A percentile compares a stretch with the other conserved stretches of the same genome.
Evolutionary conservation across 2,797 vertebrate species (phyloP).

Genomic region (Anas acuta): DNA sequence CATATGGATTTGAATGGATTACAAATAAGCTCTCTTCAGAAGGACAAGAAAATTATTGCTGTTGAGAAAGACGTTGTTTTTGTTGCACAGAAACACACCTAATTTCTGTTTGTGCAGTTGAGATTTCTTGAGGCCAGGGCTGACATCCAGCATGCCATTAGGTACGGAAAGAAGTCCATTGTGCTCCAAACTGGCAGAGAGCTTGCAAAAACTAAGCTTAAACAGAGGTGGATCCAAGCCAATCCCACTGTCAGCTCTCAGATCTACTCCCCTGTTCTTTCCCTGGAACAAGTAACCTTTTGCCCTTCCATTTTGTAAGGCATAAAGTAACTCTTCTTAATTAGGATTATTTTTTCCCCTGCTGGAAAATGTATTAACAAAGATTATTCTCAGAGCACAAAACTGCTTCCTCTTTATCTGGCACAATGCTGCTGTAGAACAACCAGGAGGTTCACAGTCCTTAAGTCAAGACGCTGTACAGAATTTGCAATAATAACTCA

Average conservation of each 20-base stretch:
- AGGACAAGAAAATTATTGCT: background rate
- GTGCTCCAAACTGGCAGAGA: conserved; percentile 67
- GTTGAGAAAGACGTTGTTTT: conserved; percentile 44
- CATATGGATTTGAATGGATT: background rate
- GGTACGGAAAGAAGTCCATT: conserved; percentile 60
- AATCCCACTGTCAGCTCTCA: conserved; percentile 47
- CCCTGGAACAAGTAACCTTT: conserved; percentile 58
- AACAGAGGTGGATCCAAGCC: conserved; percentile 65
- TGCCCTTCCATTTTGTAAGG: conserved; percentile 55
- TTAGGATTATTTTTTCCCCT: conserved; percentile 49
- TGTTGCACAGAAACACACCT: conserved; percentile 59
- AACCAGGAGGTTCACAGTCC: conserved; percentile 7
- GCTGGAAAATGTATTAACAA: conserved; percentile 43
- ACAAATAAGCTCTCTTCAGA: background rate
- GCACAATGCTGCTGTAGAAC: background rate
- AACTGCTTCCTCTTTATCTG: conserved; percentile 17
- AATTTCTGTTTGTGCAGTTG: conserved; percentile 22
- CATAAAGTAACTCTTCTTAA: conserved; percentile 56
- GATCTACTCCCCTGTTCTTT: conserved; percentile 57
- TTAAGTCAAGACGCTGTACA: background rate
- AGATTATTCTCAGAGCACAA: conserved; percentile 17
- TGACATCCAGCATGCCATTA: conserved; percentile 69
- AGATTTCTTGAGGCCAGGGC: conserved; percentile 69
- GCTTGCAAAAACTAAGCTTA: conserved; percentile 55
- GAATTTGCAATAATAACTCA: background rate